Evolutionary conservation across 2,888 invertebrate species (phyloP).

Genomic region (Beris chalybata): DNA sequence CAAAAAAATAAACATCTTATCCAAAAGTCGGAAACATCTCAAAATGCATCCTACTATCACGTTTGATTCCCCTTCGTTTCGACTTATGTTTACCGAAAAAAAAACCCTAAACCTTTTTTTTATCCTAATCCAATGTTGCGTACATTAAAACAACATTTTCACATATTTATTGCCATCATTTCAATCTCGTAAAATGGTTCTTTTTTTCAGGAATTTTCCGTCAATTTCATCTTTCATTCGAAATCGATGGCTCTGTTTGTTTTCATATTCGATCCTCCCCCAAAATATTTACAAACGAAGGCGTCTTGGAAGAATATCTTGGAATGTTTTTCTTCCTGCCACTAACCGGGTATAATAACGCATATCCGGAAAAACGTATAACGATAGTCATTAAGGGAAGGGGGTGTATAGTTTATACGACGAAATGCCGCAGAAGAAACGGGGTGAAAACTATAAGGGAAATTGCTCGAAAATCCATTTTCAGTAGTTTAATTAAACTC

Average conservation of each 20-base stretch:
- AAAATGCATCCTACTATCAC: no score
- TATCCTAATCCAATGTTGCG: no score
- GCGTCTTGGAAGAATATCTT: neutral
- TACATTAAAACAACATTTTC: slow-evolving; percentile 1
- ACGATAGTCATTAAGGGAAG: slow-evolving; percentile 13
- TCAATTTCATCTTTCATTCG: slow-evolving; percentile 21
- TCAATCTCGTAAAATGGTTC: neutral
- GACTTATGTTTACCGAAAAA: no score
- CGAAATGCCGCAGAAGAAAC: neutral
- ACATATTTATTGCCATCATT: slow-evolving; percentile 26
- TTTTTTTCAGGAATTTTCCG: slow-evolving; percentile 8
- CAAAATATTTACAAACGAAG: slow-evolving; percentile 6
- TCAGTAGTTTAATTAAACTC: slow-evolving; percentile 31
- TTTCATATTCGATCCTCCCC: slow-evolving; percentile 19
- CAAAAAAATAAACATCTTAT: no score
- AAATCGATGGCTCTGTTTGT: slow-evolving; percentile 30
- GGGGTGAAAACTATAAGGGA: slow-evolving; percentile 21
- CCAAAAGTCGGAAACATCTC: no score
- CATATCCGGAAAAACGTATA: slow-evolving; percentile 22
- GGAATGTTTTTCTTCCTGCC: neutral
- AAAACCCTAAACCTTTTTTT: no score
- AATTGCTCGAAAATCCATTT: slow-evolving; percentile 31
- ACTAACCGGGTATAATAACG: slow-evolving; percentile 5
- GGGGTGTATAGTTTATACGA: neutral
- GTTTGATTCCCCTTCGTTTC: no score